Evolutionary conservation across 2,888 invertebrate species (phyloP).

Genomic region (Oligia latruncula): DNA sequence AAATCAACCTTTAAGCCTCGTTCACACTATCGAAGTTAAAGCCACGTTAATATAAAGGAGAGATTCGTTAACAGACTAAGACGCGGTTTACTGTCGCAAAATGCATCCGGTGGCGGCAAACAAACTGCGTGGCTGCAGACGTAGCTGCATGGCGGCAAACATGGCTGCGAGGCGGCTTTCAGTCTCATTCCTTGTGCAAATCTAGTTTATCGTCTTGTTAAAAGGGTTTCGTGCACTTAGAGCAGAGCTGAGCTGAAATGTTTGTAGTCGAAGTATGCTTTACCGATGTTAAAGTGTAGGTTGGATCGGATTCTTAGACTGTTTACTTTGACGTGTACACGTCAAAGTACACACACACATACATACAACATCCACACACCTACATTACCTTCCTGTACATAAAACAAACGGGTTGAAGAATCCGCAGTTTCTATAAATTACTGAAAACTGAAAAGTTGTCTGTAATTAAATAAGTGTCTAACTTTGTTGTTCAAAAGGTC

Average conservation of each 20-base stretch:
- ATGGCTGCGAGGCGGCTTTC: constrained; percentile 44
- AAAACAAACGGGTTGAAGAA: background rate
- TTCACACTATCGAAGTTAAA: constrained; percentile 27
- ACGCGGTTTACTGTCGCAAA: constrained; percentile 46
- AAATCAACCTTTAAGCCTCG: constrained; percentile 10
- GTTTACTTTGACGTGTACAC: constrained; percentile 18
- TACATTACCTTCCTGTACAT: background rate
- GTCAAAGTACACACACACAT: too few species aligned
- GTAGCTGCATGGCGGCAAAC: constrained; percentile 49
- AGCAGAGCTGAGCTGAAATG: constrained; percentile 44
- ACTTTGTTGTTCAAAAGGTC: background rate
- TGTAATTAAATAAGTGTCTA: background rate
- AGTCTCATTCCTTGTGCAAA: constrained; percentile 66
- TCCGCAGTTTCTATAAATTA: background rate
- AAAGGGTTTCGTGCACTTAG: constrained; percentile 66
- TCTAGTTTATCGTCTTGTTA: constrained; percentile 65
- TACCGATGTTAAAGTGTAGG: constrained; percentile 9
- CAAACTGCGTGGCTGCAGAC: constrained; percentile 40
- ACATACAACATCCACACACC: too few species aligned
- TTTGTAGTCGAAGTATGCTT: constrained; percentile 43
- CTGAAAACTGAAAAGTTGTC: background rate
- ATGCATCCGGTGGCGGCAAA: constrained; percentile 58
- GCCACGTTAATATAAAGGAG: constrained; percentile 39
- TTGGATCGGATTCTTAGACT: constrained; percentile 14
- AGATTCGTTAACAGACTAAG: constrained; percentile 37